Evolutionary conservation across 2,888 invertebrate genomes (phyloP).

Genomic region (Sesamia inferens): DNA sequence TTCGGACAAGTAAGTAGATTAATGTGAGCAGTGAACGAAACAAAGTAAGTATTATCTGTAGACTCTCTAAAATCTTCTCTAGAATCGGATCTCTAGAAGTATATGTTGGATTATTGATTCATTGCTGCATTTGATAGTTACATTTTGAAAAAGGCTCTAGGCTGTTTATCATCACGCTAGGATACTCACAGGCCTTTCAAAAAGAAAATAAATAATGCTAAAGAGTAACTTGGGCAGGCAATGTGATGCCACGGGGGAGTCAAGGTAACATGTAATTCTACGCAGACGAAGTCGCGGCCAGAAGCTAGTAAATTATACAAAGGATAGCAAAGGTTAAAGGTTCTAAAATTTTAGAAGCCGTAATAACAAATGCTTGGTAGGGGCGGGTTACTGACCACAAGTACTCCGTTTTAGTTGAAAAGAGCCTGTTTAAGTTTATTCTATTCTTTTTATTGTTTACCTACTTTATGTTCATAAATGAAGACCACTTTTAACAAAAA

Average conservation of each 20-base stretch:
- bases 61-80: too few relatives aligned
- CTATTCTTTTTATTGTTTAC: not conserved
- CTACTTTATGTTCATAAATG: not conserved
- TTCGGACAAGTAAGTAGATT: not conserved
- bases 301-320: not conserved
- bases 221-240: not conserved
- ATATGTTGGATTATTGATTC: not conserved
- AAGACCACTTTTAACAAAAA: not conserved
- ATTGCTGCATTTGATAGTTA: not conserved
- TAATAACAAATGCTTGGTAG: not conserved
- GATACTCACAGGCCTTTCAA: not conserved
- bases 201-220: not conserved
- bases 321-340: not conserved
- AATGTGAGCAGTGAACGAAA: not conserved
- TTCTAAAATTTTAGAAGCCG: not conserved
- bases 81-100: not conserved
- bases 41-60: not conserved
- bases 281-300: not conserved
- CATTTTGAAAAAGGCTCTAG: not conserved
- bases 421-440: not conserved
- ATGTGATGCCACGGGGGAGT: too few relatives aligned
- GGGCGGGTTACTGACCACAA: not conserved
- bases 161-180: too few relatives aligned
- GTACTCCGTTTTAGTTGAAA: not conserved
- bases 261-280: too few relatives aligned